Evolutionary conservation across 2,797 vertebrate genomes (phyloP), one percentile per base, ranked within the genome.

Genomic region (Lacerta bilineata): DNA sequence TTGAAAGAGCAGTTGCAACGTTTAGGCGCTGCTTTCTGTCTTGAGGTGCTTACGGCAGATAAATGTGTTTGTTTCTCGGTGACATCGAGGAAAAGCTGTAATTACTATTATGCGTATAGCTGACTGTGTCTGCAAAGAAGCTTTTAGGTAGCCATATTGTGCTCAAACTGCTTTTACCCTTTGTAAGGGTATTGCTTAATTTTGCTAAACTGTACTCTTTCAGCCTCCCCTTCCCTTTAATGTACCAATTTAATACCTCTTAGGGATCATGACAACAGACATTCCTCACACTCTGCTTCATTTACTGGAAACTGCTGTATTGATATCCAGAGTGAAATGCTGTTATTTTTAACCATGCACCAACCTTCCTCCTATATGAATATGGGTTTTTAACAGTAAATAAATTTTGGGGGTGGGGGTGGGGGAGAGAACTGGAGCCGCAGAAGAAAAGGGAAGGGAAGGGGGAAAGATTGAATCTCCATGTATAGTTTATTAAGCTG

Each of bases 401-500:
- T 82, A 89, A 50, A 0, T 2, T n/a, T 50, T 61, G 1, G 78
- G 78, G n/a, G n/a, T n/a, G n/a, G n/a, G 89, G 89, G 4, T 55
- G 50, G 50, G 50, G 13, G 50, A 15, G 13, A 55, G 3, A 89
- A 77, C 23, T 64, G 1, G 71, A 13, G 84, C 64, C 79, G 1
- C 66, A 4, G 1, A 18, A 5, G 29, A 36, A 8, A 33, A 33
- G 61, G 66, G 18, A 79, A 61, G 4, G 2, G 4, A 50, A 13
- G 15, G 23, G 23, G n/a, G 2, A 41, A 41, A 7, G 39, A n/a
- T 87, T 89, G 36, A 76, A 3, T 89, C 80, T 91, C 89, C 4
- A 91, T 92, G 94, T 93, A 91, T 29, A 87, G 23, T 41, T 87
- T 78, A 87, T 39, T 95, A 86, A 88, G 7, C 1, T 85, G 87